Base-by-base conservation (phyloP, 2,113 vertebrate genomes). In the Vireo altiloquus region DNA sequence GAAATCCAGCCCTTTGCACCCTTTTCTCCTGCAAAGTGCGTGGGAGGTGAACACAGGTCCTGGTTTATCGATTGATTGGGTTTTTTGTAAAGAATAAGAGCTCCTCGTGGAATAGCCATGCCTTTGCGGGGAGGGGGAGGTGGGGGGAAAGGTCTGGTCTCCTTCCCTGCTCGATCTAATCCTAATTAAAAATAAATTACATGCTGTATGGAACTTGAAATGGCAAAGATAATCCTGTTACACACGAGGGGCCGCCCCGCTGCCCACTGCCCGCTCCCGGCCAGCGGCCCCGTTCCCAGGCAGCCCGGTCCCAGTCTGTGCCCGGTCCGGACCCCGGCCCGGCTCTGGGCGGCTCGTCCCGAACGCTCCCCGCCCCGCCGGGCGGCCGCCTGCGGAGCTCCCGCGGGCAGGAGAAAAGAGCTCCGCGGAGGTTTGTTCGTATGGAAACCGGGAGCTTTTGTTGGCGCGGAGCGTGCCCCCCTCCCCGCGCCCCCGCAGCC, bases 151-250 rank as follows among this genome's bases (percentile, higher is more conserved):
- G 93, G 95, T 92, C 95, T 92, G 75, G 74, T 95, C 94, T 92
- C 92, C 89, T 96, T 97, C 94, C 93, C 96, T 94, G 87, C 90
- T 92, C 94, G 88, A 95, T 95, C 96, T 98, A 98, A 98, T 98
- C 98, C 98, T 98, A 98, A 98, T 98, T 98, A 98, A 98, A 98
- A 98, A 98, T 98, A 98, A 98, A 98, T 98, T 97, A 98, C 98
- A 98, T 97, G 97, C 96, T 92, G 96, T 76, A 97, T 92, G 94
- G 97, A 97, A 97, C 92, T 97, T 97, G 96, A 97, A 98, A 97
- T 95, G 97, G 96, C 95, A 97, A 95, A 95, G 97, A 96, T 98
- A 98, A 98, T 98, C 98, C 98, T 97, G 97, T 98, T 98, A 92
- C 63, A 93, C 91, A 64, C 44, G 49, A 92, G 37, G 80, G 27